Evolutionary conservation across 64 coral and sea anemone species (phyloP).

Genomic region (Hydrozoanthus tunicans): DNA sequence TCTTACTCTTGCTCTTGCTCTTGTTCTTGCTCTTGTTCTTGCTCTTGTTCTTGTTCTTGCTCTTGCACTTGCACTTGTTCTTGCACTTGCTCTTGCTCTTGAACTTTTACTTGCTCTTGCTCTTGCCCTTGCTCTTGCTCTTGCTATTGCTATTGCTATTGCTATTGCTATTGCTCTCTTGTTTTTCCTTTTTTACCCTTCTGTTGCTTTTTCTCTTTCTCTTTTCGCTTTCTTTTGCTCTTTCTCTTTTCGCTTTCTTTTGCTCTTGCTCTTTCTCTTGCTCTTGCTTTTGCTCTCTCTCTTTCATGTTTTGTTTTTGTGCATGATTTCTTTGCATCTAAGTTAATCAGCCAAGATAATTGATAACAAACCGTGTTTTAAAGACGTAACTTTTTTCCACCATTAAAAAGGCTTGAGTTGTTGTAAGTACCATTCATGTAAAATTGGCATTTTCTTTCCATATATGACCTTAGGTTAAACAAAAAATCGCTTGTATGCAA

Average conservation of each 20-base stretch:
- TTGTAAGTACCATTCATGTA: too few species aligned
- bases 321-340: background rate
- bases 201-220: background rate
- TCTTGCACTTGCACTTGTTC: too few species aligned
- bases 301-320: background rate
- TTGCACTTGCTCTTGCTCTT: background rate
- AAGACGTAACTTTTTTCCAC: too few species aligned
- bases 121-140: background rate
- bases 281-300: background rate
- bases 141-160: background rate
- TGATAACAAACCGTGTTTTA: too few species aligned
- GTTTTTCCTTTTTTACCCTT: background rate
- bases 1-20: too few species aligned
- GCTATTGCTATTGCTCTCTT: background rate
- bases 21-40: too few species aligned
- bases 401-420: too few species aligned
- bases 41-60: too few species aligned
- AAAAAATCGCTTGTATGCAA: background rate
- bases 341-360: too few species aligned
- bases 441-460: background rate
- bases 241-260: background rate
- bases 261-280: background rate
- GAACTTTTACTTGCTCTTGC: background rate
- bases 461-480: background rate
- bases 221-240: background rate